Evolutionary conservation across 2,113 vertebrate species (phyloP).

Genomic region (Hypomesus transpacificus): DNA sequence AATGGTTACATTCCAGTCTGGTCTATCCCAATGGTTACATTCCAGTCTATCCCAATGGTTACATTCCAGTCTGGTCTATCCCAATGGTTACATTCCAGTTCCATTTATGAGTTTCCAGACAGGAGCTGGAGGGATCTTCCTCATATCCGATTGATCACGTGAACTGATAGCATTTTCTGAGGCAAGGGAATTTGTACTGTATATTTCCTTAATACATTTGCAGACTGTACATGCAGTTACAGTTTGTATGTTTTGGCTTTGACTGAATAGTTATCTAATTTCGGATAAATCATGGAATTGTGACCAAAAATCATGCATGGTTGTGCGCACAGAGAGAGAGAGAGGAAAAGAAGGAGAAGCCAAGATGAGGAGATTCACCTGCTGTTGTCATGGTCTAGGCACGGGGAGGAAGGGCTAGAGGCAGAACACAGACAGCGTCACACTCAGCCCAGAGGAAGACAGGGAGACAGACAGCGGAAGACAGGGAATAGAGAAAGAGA

Average conservation of each 20-base stretch:
- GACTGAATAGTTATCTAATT: no score
- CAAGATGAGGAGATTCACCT: conserved; percentile 84
- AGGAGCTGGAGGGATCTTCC: not conserved
- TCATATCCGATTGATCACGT: no score
- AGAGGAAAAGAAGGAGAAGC: conserved; percentile 16
- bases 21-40: conserved; percentile 11
- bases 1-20: conserved; percentile 27
- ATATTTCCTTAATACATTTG: no score
- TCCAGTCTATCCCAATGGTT: conserved; percentile 6
- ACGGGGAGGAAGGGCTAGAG: conserved; percentile 91
- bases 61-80: conserved; percentile 21
- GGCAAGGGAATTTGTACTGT: no score
- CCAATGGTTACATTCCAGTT: conserved; percentile 18
- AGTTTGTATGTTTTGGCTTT: no score
- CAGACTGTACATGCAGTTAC: no score
- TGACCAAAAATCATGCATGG: conserved; percentile 34
- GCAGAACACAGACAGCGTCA: conserved; percentile 81
- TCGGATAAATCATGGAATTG: not conserved
- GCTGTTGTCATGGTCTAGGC: conserved; percentile 98
- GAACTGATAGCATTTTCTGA: no score
- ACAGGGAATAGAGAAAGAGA: no score
- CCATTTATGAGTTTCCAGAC: conserved; percentile 16
- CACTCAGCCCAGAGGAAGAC: conserved; percentile 30
- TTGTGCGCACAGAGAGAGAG: conserved; percentile 32
- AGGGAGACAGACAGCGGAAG: not conserved